These are phyloP conservation scores for Crocallis elinguaria DNA, from an alignment of 2,888 invertebrate genomes.

Conservation along the genomic window DNA sequence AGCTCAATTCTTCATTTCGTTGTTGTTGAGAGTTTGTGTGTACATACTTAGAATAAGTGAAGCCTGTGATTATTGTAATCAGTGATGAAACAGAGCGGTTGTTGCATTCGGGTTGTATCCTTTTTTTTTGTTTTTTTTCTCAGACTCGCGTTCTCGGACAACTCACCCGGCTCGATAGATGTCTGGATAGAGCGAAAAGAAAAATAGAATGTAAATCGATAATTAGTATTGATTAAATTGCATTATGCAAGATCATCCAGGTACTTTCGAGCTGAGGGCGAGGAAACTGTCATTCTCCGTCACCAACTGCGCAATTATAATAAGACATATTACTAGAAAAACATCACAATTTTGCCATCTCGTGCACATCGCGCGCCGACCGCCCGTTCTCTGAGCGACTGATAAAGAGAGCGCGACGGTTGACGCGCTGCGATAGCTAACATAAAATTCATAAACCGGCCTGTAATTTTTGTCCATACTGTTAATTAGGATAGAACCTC, in stretches of 20 bases:
- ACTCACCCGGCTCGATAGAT: slow-evolving; percentile 24
- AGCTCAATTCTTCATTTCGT: slow-evolving; percentile 75
- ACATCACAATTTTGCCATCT: slow-evolving; percentile 83
- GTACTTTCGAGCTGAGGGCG: slow-evolving; percentile 43
- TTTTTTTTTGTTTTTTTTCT: slow-evolving; percentile 42
- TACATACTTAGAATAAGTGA: slow-evolving; percentile 82
- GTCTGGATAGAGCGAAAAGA: slow-evolving; percentile 28
- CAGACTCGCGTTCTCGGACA: slow-evolving; percentile 40
- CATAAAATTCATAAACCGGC: slow-evolving; percentile 62
- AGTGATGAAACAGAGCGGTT: slow-evolving; percentile 65
- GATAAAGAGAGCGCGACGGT: slow-evolving; percentile 78
- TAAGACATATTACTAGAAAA: slow-evolving; percentile 68
- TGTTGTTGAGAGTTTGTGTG: slow-evolving; percentile 79
- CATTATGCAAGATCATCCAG: slow-evolving; percentile 35
- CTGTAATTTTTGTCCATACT: slow-evolving; percentile 79
- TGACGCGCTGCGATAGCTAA: slow-evolving; percentile 66
- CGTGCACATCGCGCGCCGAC: slow-evolving; percentile 62
- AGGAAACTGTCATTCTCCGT: slow-evolving; percentile 33
- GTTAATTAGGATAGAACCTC: slow-evolving; percentile 74
- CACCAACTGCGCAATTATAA: slow-evolving; percentile 37
- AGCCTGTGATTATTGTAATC: slow-evolving; percentile 76
- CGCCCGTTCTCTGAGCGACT: slow-evolving; percentile 63
- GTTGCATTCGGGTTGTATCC: slow-evolving; percentile 61
- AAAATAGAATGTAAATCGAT: slow-evolving; percentile 20
- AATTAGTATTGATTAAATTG: slow-evolving; percentile 22